These are phyloP conservation scores for Rotaria socialis DNA, from an alignment of 2,888 invertebrate species.

Conservation along the genomic window DNA sequence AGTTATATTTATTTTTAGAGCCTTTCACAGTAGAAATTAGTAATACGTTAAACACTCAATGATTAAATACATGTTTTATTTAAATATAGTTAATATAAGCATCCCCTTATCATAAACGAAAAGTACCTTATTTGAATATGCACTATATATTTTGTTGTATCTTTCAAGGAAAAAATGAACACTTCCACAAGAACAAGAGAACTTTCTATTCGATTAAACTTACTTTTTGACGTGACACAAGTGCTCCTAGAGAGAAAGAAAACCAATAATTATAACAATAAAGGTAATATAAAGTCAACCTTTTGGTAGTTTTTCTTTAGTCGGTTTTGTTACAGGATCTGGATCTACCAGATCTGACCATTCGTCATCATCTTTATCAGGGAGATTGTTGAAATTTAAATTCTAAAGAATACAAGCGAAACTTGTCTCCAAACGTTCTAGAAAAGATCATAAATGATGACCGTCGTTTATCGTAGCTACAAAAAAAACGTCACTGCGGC, in stretches of 20 bases:
- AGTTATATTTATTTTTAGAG: neutral
- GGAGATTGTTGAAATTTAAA: too few species aligned
- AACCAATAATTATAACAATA: neutral
- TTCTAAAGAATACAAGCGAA: too few species aligned
- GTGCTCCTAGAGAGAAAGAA: neutral
- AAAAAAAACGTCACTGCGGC: too few species aligned
- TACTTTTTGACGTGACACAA: neutral
- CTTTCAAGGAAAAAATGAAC: neutral
- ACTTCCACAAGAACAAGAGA: neutral
- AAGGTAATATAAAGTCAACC: neutral
- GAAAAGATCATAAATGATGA: too few species aligned
- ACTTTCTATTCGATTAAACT: too few species aligned
- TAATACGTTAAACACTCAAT: too few species aligned
- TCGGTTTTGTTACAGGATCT: neutral
- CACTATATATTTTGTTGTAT: neutral
- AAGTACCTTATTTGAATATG: neutral
- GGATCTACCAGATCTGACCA: neutral
- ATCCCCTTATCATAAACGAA: neutral
- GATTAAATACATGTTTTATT: too few species aligned
- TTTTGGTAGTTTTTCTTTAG: neutral
- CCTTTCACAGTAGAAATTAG: too few species aligned
- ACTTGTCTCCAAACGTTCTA: too few species aligned
- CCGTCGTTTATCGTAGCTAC: too few species aligned
- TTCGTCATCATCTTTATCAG: neutral
- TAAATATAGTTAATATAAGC: neutral